A percentile compares a stretch with the other conserved stretches of the same genome.
Conservation (phyloP, 53 echinoderm and acorn worm species). For the Crossaster papposus region DNA sequence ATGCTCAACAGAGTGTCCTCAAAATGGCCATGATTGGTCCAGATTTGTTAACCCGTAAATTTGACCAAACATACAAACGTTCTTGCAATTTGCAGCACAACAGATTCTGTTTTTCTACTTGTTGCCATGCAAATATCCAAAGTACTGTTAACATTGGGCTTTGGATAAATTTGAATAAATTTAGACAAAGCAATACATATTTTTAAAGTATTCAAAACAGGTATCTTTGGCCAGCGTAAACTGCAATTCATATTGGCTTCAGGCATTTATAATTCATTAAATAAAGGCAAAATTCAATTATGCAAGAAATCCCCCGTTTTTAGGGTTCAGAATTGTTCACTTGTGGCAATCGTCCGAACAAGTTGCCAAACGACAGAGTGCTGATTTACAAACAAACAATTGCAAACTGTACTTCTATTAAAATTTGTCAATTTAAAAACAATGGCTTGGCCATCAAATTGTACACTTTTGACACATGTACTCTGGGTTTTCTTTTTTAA, state of each 20-base stretch:
- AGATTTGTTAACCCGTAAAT: no score
- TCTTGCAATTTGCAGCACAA: background rate
- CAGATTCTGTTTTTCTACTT: background rate
- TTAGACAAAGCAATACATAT: background rate
- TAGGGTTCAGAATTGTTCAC: background rate
- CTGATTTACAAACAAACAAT: background rate
- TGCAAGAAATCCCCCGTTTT: background rate
- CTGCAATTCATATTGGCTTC: background rate
- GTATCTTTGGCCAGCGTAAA: background rate
- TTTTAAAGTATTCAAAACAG: no score
- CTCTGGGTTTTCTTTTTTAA: background rate
- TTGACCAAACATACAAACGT: no score
- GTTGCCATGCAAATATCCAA: background rate
- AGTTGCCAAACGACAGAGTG: background rate
- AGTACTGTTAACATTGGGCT: background rate
- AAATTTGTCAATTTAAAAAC: background rate
- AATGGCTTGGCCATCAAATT: slow-evolving; percentile 26
- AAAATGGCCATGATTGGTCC: no score
- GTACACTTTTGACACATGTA: slow-evolving; percentile 12
- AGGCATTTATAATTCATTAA: background rate
- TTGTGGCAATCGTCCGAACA: background rate
- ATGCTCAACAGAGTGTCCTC: no score
- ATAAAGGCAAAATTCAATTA: background rate
- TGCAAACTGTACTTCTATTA: background rate
- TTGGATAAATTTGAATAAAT: background rate